Conservation (phyloP, 2,113 vertebrate species). For the Hippotragus niger region DNA sequence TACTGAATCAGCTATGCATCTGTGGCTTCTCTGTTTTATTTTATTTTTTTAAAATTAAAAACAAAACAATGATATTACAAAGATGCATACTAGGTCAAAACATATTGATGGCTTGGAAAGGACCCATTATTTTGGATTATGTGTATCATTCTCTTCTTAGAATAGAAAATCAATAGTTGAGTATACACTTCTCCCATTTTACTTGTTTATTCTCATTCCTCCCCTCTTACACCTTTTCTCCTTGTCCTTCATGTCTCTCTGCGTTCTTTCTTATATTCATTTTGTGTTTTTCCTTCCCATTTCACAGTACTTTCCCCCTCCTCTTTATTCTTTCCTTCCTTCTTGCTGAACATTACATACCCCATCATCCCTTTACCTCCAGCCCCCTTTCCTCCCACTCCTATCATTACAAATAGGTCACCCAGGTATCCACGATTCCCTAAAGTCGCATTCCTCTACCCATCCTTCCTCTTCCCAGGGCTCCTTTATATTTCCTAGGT, state of each 20-base stretch:
- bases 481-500: not conserved
- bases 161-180: not conserved
- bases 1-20: not conserved
- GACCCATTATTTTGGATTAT: not conserved
- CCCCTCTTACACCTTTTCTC: not conserved
- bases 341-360: not conserved
- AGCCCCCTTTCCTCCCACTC: not conserved
- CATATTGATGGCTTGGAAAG: not conserved
- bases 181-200: not conserved
- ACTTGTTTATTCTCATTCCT: not conserved
- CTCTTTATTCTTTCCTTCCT: not conserved
- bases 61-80: not conserved
- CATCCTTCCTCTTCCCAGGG: not conserved
- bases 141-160: not conserved
- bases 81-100: not conserved
- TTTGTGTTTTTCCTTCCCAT: not conserved
- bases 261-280: not conserved
- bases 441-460: not conserved
- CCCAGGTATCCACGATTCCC: not conserved
- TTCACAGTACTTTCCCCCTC: not conserved
- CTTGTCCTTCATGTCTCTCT: not conserved
- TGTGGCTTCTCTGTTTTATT: not conserved
- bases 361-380: not conserved
- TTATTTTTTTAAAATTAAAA: not conserved
- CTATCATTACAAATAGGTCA: not conserved